Conservation (phyloP, 2,797 vertebrate genomes). For the Coregonus suidteri region DNA sequence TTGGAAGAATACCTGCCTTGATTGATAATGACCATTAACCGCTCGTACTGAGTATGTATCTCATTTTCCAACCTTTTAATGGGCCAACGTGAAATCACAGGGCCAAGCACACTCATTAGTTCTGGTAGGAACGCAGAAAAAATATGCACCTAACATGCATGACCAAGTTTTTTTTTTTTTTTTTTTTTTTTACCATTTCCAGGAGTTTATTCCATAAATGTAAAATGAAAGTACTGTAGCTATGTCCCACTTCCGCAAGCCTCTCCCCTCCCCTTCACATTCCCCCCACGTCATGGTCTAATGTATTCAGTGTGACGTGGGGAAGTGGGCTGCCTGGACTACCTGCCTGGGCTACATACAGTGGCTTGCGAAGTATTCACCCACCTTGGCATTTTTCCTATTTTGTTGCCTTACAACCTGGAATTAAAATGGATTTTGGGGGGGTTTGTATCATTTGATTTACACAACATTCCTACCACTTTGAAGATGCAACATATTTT, state of each 20-base stretch:
- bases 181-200: no score
- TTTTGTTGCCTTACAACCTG: no score
- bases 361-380: no score
- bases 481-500: no score
- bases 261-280: not conserved
- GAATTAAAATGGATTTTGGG: no score
- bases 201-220: not conserved
- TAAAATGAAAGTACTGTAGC: not conserved
- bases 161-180: no score
- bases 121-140: no score
- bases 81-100: not conserved
- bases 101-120: not conserved
- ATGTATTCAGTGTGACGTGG: not conserved
- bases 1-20: constrained; percentile 13
- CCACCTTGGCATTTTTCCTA: no score
- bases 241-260: not conserved
- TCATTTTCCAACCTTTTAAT: not conserved
- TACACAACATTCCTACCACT: no score
- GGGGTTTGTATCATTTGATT: no score
- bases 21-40: constrained; percentile 43
- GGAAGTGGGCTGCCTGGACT: not conserved
- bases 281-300: no score
- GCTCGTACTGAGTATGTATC: not conserved
- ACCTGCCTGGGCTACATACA: not conserved
- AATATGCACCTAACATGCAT: no score